These are phyloP conservation scores for Diogma glabrata DNA, from an alignment of 2,888 invertebrate genomes.

Conservation along the genomic window DNA sequence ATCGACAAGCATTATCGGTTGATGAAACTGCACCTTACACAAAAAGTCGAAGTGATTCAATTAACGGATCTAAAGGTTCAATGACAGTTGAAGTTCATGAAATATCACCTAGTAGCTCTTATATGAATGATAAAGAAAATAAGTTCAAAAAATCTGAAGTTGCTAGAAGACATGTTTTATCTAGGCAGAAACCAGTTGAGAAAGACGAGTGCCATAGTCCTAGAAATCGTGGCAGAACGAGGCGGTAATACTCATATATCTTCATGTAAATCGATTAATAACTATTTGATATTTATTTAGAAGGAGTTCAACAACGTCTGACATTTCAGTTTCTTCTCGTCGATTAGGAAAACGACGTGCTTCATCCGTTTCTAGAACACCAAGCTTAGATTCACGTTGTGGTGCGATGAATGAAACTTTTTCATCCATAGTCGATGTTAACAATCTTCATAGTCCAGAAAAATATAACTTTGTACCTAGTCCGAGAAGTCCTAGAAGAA, in stretches of 20 bases:
- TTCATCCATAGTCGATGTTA: conserved; percentile 9
- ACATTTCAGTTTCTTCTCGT: conserved; percentile 33
- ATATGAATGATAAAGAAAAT: conserved; percentile 48
- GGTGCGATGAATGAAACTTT: no score
- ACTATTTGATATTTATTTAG: no score
- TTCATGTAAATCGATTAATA: neutral
- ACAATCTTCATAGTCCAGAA: conserved; percentile 34
- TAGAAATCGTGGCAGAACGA: conserved; percentile 21
- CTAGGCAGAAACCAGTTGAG: conserved; percentile 63
- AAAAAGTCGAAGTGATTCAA: conserved; percentile 10
- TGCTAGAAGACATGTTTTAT: conserved; percentile 60
- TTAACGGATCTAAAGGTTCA: conserved; percentile 17
- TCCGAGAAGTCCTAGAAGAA: conserved; percentile 31
- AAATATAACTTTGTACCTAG: conserved; percentile 28
- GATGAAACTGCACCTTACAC: conserved; percentile 53
- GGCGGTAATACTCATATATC: no score
- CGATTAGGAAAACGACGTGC: conserved; percentile 32
- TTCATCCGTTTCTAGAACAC: conserved; percentile 30
- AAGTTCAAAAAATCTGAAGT: conserved; percentile 44
- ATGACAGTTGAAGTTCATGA: conserved; percentile 19
- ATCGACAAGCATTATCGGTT: conserved; percentile 69
- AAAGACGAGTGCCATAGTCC: conserved; percentile 42
- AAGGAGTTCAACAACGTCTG: conserved; percentile 34
- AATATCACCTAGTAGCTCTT: conserved; percentile 7
- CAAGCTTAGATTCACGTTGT: conserved; percentile 32